Percentiles rank a stretch among this genome's conserved stretches.
Conservation (phyloP, 1,140 invertebrate species). For the Drosophila aff. region DNA sequence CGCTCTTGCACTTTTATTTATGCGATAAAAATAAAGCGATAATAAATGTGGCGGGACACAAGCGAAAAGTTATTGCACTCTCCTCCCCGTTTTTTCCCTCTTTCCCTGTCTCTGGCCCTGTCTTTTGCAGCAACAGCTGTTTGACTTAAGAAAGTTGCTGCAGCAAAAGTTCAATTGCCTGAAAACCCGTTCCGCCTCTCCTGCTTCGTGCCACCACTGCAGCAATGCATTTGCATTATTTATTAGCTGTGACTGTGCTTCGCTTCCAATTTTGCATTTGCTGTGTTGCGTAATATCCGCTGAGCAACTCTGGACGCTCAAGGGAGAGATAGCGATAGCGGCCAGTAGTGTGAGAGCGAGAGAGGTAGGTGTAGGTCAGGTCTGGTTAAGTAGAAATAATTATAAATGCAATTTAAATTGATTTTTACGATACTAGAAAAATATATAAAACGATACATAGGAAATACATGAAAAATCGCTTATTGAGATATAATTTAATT, state of each 20-base stretch:
- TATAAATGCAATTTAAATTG: conserved; percentile 3
- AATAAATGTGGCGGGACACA: conserved; percentile 74
- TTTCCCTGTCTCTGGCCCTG: conserved; percentile 9
- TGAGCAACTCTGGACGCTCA: conserved; percentile 15
- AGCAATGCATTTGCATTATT: conserved; percentile 76
- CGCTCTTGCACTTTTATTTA: conserved; percentile 71
- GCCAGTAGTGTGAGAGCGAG: conserved; percentile 2
- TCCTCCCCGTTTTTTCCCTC: background rate
- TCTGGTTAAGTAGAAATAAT: conserved; percentile 21
- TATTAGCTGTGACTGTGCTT: conserved; percentile 72
- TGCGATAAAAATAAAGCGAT: conserved; percentile 82
- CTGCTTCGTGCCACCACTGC: conserved; percentile 10
- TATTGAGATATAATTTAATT: too few relatives aligned
- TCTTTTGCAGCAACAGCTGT: conserved; percentile 67
- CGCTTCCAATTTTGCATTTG: conserved; percentile 68
- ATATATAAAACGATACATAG: background rate
- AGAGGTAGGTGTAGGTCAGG: conserved; percentile 66
- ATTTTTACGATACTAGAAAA: background rate
- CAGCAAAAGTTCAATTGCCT: conserved; percentile 77
- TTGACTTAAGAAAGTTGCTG: conserved; percentile 73
- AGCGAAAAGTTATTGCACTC: conserved; percentile 78
- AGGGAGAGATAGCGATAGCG: conserved; percentile 11
- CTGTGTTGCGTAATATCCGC: conserved; percentile 77
- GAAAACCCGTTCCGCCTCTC: conserved; percentile 19
- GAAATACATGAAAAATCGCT: background rate